Evolutionary conservation across 92 coral and sea anemone species (phyloP), one percentile per base, ranked within the genome.

Genomic region (Zoanthus sansibaricus): DNA sequence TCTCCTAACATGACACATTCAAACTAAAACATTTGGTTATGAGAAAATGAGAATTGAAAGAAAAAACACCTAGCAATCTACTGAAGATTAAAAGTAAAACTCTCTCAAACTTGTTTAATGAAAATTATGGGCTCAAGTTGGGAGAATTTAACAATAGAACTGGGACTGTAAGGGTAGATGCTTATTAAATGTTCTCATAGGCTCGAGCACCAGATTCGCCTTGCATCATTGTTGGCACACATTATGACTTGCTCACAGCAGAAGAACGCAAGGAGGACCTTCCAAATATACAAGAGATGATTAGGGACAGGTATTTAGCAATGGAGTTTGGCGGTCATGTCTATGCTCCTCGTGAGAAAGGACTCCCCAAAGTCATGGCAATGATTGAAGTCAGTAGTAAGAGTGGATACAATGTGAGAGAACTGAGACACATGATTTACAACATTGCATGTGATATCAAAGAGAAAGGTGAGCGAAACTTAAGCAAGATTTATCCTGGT

Each of bases 191-290:
- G 30, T 56, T 20, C 6, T 72, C 69, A 30, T 86, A 97, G 99
- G 99, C 99, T 3, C 97, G 99, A 44, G 99, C 99, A 1, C 98
- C 98, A 12, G 99, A 97, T 66, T 97, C 99, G 6, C 92, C 96
- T 6, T 96, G 93, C 68, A 89, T 97, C 59, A 92, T 97, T 72
- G 99, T 97, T 4, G 99, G 99, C 12, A 97, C 99, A 7, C 98
- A 95, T 76, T 92, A 95, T 49, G 99, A 97, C 82, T 86, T 92
- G 86, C 77, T 97, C 48, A 89, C 96, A 5, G 79, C 86, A 30
- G 93, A 96, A 52, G 95, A 97, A 48, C 89, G 90, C 51, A 92
- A 87, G 56, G 82, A 90, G 55, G 88, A 90, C 56, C 75, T 97
- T 5, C 89, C 91, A 6, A 89, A 74, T 83, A 90, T 97, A 83